Conservation (phyloP, 2,113 vertebrate species). For the Notiomystis cincta region DNA sequence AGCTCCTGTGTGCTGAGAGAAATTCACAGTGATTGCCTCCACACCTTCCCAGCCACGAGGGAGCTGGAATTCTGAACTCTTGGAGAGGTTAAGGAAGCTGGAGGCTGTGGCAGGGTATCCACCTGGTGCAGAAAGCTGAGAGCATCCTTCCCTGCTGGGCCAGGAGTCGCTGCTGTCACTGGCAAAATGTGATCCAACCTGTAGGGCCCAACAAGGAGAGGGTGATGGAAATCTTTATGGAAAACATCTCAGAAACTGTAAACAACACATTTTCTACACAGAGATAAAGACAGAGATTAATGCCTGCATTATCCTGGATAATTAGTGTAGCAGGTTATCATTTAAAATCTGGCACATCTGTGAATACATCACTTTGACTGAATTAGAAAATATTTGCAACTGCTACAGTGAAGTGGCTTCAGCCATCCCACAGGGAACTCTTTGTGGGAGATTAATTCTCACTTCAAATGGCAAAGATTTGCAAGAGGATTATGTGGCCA, state of each 20-base stretch:
- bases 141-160: background rate
- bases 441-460: constrained; percentile 31
- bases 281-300: constrained; percentile 29
- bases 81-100: background rate
- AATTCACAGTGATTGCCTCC: background rate
- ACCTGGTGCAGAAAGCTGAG: background rate
- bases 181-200: background rate
- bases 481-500: constrained; percentile 32
- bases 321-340: constrained; percentile 56
- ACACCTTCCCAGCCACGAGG: background rate
- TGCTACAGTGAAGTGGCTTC: background rate
- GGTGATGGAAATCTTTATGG: background rate
- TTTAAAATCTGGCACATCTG: constrained; percentile 39
- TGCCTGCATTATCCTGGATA: constrained; percentile 28
- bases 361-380: constrained; percentile 2
- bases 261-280: constrained; percentile 26
- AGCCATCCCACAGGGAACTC: background rate
- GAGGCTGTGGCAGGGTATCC: background rate
- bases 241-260: background rate
- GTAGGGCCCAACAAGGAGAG: background rate
- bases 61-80: background rate
- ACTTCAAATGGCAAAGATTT: constrained; percentile 54
- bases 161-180: background rate
- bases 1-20: background rate
- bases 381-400: constrained; percentile 12